Evolutionary conservation across 2,888 invertebrate genomes (phyloP).

Genomic region (Trileptium ribeirensis): DNA sequence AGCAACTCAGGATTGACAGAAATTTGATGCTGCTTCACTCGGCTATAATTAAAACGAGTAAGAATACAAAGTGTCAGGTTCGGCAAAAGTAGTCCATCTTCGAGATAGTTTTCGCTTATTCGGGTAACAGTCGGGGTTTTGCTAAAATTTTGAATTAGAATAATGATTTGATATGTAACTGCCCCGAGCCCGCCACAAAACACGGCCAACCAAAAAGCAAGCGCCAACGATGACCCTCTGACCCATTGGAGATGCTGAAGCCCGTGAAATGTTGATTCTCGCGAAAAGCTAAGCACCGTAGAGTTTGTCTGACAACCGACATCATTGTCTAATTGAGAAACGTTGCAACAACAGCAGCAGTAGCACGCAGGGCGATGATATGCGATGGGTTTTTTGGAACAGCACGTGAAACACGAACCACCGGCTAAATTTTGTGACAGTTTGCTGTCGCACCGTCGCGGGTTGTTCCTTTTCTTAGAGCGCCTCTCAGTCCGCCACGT

Average conservation of each 20-base stretch:
- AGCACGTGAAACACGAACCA: too few species aligned
- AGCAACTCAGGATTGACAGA: background rate
- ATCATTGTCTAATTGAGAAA: too few species aligned
- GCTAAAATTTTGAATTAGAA: background rate
- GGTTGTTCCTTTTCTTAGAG: too few species aligned
- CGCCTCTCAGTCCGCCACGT: too few species aligned
- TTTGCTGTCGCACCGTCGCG: too few species aligned
- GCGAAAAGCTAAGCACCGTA: background rate
- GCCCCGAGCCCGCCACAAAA: background rate
- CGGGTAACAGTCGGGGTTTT: conserved; percentile 2
- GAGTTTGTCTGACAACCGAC: too few species aligned
- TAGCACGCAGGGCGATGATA: too few species aligned
- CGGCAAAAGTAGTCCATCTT: background rate
- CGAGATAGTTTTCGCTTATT: background rate
- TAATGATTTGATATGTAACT: conserved; percentile 1
- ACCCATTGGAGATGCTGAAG: background rate
- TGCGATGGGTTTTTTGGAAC: too few species aligned
- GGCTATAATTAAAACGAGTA: background rate
- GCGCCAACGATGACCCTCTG: background rate
- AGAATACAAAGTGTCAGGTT: conserved; percentile 4
- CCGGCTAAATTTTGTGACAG: too few species aligned
- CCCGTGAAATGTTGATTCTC: conserved; percentile 14
- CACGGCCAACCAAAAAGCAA: background rate
- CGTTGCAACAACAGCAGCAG: too few species aligned
- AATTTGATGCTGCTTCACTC: background rate